A percentile compares a stretch with the other conserved stretches of the same genome.
phyloP scores from a whole-genome alignment of 2,888 invertebrate species.

The Tenthredo distinguenda region DNA sequence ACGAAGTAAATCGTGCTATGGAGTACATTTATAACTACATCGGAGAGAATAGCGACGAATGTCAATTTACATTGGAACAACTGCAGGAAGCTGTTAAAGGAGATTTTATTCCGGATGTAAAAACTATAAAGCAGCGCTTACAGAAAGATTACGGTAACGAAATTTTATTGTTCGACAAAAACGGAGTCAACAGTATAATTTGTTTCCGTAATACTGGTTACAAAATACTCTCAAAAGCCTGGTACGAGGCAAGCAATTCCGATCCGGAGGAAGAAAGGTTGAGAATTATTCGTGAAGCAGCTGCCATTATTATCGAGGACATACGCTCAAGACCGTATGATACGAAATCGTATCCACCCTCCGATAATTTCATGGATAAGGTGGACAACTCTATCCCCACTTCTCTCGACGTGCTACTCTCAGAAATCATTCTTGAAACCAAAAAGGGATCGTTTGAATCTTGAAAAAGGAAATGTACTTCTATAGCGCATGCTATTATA shows the following conservation, averaged over 20 bases:
- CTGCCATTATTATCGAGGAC: conserved; percentile 56
- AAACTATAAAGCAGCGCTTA: conserved; percentile 55
- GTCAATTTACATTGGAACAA: conserved; percentile 55
- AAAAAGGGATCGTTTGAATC: conserved; percentile 55
- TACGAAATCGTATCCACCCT: conserved; percentile 52
- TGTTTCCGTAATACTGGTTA: conserved; percentile 58
- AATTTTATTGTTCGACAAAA: conserved; percentile 52
- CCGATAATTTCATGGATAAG: conserved; percentile 53
- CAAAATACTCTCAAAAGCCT: conserved; percentile 56
- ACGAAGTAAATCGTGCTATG: conserved; percentile 33
- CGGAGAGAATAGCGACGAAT: conserved; percentile 55
- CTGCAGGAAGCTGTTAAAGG: conserved; percentile 54
- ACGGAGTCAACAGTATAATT: conserved; percentile 42
- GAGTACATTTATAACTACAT: conserved; percentile 49
- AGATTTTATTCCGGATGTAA: conserved; percentile 52
- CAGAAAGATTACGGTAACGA: conserved; percentile 58
- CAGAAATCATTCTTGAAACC: conserved; percentile 53
- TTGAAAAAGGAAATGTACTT: conserved; percentile 46
- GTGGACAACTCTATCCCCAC: conserved; percentile 36
- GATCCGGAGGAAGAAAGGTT: conserved; percentile 56
- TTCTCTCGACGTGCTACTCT: conserved; percentile 54
- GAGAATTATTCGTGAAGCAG: conserved; percentile 54
- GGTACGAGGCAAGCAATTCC: conserved; percentile 55
- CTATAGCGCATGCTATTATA: conserved; percentile 7
- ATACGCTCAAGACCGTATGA: conserved; percentile 57